Base-by-base conservation (phyloP, 2,888 invertebrate genomes). In the Hypomecis punctinalis region DNA sequence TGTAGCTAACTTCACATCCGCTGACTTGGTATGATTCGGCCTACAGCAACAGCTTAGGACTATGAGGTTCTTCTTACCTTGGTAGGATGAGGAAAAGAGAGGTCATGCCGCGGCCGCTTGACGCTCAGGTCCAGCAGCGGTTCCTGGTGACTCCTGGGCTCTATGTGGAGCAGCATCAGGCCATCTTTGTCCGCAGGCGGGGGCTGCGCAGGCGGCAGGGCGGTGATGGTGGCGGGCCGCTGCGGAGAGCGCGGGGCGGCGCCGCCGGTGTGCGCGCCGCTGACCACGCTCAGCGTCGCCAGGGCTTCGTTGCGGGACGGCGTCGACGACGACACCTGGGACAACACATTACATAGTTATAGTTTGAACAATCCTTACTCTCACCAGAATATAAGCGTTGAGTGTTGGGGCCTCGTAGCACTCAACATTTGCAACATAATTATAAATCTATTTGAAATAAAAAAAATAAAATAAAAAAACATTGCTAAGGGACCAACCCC, bases 261-360 rank as follows among this genome's bases (percentile, higher is more conserved):
- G 76, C 55, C 37, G 11, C 11, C 51, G 8, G 71, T 79, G 81
- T 78, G 86, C 39, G 90, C 90, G 7, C 93, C 89, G 78, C 91
- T 94, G 43, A 96, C 96, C 53, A 96, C 96, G 37, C 96, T 96
- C 1, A 96, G 86, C 0, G 96, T 96, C 0, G 96, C 96, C 53
- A 96, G 87, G 51, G 90, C 83, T 68, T 94, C 94, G 63, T 86
- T 80, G 57, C 89, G 82, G 40, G 77, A 77, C 11, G 80, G 76
- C 5, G 59, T n/a, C 6, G 56, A 47, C n/a, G 84, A 76, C 0
- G 81, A 69, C 40, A 83, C 82, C 85, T 85, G 74, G 7, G 39
- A 5, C 9, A 43, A n/a, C n/a, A 39, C 5, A 39, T 39, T 0
- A 9, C 39, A 39, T 8, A 8, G 39, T n/a, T 43, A 6, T 43